A percentile compares a stretch with the other conserved stretches of the same genome.
Conservation (phyloP, 2,888 invertebrate species). For the Gonocerus acuteangulatus region DNA sequence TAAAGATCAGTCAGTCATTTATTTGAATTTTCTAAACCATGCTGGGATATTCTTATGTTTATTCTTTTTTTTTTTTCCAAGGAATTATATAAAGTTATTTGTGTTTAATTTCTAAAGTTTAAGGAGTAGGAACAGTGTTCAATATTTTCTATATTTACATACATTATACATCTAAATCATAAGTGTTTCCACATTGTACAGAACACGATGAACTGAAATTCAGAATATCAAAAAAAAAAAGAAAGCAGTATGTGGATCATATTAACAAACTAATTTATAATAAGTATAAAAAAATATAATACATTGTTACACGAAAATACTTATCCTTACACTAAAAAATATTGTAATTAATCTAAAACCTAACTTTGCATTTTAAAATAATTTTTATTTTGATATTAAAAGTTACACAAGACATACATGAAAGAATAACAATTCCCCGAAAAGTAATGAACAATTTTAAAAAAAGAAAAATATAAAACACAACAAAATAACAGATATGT, state of each 20-base stretch:
- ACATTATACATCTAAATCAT: not conserved
- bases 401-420: too few relatives aligned
- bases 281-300: constrained; percentile 24
- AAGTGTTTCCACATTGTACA: not conserved
- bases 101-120: not conserved
- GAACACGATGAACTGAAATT: not conserved
- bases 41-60: not conserved
- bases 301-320: constrained; percentile 23
- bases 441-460: too few relatives aligned
- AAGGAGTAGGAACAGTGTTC: not conserved
- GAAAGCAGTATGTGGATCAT: constrained; percentile 14
- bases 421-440: too few relatives aligned
- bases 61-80: too few relatives aligned
- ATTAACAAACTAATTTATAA: constrained; percentile 16
- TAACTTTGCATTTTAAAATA: not conserved
- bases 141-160: not conserved
- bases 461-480: too few relatives aligned
- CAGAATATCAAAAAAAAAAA: not conserved
- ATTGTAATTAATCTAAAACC: constrained; percentile 17
- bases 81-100: not conserved
- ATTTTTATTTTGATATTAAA: too few relatives aligned
- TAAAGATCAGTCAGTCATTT: constrained; percentile 1
- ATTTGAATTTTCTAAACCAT: not conserved
- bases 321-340: constrained; percentile 20
- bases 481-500: too few relatives aligned